A percentile compares a stretch with the other conserved stretches of the same genome.
phyloP scores from a whole-genome alignment of 53 echinoderm and acorn worm genomes.

The Henricia sp. region DNA sequence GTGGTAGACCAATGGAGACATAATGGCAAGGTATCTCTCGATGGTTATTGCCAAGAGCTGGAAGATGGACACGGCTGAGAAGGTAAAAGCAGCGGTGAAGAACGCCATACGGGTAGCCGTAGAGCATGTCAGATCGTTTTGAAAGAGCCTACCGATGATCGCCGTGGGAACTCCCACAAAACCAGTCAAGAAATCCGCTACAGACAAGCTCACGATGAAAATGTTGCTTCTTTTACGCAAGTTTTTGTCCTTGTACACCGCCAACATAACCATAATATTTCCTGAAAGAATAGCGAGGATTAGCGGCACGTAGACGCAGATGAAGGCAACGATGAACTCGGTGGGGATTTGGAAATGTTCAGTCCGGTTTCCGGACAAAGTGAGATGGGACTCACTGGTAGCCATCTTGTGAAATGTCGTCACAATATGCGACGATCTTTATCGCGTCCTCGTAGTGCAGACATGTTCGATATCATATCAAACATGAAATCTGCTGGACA shows the following conservation, averaged over 20 bases:
- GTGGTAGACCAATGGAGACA: conserved; percentile 53
- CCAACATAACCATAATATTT: conserved; percentile 63
- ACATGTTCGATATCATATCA: too few relatives aligned
- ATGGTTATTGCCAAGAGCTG: conserved; percentile 72
- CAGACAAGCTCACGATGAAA: conserved; percentile 72
- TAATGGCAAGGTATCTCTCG: conserved; percentile 66
- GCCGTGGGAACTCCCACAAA: conserved; percentile 64
- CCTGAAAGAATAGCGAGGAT: conserved; percentile 53
- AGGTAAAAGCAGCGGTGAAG: conserved; percentile 67
- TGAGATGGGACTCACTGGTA: not conserved
- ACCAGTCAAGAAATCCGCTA: conserved; percentile 72
- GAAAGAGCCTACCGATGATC: conserved; percentile 61
- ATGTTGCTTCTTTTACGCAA: conserved; percentile 56
- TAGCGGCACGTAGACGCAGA: conserved; percentile 39
- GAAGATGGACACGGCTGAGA: conserved; percentile 66
- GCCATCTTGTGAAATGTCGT: conserved; percentile 2
- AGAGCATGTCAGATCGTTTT: conserved; percentile 44
- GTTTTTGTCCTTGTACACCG: conserved; percentile 60
- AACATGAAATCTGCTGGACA: too few relatives aligned
- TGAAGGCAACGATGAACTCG: conserved; percentile 18
- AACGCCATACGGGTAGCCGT: conserved; percentile 53
- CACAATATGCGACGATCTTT: not conserved
- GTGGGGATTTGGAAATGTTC: conserved; percentile 10
- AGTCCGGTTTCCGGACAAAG: not conserved
- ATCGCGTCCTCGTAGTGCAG: too few relatives aligned